phyloP scores from a whole-genome alignment of 35 echinoderm and acorn worm genomes.

The Heliocidaris tuberculata region DNA sequence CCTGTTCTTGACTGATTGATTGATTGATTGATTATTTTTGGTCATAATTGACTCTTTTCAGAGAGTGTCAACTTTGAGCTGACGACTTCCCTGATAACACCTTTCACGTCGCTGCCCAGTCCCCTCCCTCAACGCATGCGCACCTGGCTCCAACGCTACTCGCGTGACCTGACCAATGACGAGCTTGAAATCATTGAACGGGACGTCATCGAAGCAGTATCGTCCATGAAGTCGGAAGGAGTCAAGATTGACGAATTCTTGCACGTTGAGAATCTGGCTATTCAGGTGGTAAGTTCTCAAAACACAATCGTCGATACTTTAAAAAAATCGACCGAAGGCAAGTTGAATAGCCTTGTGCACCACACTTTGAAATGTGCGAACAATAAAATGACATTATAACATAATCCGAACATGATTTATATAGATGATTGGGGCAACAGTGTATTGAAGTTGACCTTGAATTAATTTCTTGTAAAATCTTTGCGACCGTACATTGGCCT shows the following conservation, averaged over 20 bases:
- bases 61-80: slow-evolving; percentile 15
- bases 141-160: background rate
- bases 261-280: background rate
- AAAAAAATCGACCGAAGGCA: too few species aligned
- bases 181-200: slow-evolving; percentile 8
- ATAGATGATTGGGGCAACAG: too few species aligned
- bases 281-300: background rate
- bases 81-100: background rate
- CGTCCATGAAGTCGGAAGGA: background rate
- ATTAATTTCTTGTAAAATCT: too few species aligned
- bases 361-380: too few species aligned
- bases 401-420: too few species aligned
- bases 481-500: too few species aligned
- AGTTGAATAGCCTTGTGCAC: too few species aligned
- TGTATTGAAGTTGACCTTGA: too few species aligned
- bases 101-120: slow-evolving; percentile 16
- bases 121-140: slow-evolving; percentile 20
- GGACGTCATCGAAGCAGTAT: background rate
- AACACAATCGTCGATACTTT: too few species aligned
- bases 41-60: background rate
- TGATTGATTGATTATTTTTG: too few species aligned
- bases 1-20: too few species aligned
- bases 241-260: slow-evolving; percentile 15
- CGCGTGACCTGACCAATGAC: background rate
- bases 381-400: too few species aligned